These are phyloP conservation scores for Scaptomyza montana DNA, from an alignment of 1,140 invertebrate genomes.

Conservation along the genomic window DNA sequence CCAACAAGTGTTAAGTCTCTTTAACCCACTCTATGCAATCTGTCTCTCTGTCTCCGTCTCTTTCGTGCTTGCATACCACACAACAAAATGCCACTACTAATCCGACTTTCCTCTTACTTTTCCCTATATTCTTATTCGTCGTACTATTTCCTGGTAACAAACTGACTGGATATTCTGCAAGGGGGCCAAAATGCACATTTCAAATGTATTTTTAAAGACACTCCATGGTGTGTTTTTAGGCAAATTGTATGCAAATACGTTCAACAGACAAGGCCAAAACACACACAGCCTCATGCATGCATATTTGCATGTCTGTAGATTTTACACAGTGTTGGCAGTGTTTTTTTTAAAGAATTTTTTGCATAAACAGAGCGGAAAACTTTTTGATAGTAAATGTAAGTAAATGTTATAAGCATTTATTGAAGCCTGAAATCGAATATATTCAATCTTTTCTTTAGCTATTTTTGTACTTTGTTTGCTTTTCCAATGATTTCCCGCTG, in stretches of 20 bases:
- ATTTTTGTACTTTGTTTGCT: no score
- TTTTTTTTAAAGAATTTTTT: neutral
- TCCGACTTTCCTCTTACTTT: constrained; percentile 19
- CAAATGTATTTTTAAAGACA: constrained; percentile 82
- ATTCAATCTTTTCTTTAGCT: no score
- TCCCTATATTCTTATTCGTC: neutral
- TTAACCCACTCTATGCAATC: constrained; percentile 22
- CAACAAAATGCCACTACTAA: constrained; percentile 15
- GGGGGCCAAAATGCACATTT: constrained; percentile 41
- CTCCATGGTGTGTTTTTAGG: constrained; percentile 77
- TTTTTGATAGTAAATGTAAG: no score
- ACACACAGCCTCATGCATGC: constrained; percentile 8
- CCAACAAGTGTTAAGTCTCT: constrained; percentile 75
- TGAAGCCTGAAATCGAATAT: no score
- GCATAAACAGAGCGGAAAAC: no score
- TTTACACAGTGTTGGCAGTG: neutral
- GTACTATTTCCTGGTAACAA: neutral
- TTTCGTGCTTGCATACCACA: constrained; percentile 9
- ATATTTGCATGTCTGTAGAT: no score
- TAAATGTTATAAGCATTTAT: no score
- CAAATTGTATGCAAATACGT: constrained; percentile 81
- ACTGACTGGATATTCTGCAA: neutral
- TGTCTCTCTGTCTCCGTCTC: constrained; percentile 14
- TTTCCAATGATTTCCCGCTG: neutral
- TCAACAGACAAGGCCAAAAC: constrained; percentile 26